Conservation (phyloP, 2,113 vertebrate genomes). For the Tinamus guttatus region DNA sequence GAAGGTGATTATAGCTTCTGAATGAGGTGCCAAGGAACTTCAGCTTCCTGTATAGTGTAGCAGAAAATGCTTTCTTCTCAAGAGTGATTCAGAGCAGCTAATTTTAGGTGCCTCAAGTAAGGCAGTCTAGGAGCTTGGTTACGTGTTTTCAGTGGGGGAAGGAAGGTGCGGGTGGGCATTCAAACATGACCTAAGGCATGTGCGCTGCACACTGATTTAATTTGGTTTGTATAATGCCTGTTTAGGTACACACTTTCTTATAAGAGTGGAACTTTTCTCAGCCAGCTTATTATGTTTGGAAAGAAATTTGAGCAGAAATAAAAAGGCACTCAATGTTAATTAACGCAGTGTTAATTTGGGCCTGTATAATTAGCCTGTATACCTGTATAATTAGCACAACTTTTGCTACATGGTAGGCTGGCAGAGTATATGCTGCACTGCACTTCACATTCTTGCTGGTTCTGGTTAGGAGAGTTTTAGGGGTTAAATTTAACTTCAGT, state of each 20-base stretch:
- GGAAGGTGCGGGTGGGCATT: neutral
- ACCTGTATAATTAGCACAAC: neutral
- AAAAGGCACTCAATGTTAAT: neutral
- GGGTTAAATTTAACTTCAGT: neutral
- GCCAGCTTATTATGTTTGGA: neutral
- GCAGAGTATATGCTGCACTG: neutral
- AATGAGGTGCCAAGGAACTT: constrained; percentile 2
- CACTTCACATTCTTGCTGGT: neutral
- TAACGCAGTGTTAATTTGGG: neutral
- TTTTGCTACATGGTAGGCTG: neutral
- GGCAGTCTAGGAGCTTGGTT: constrained; percentile 7
- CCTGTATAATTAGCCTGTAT: too few relatives aligned
- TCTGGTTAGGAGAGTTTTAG: neutral
- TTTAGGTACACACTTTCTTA: neutral
- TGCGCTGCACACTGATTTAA: neutral
- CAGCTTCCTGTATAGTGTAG: constrained; percentile 15
- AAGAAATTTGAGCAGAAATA: neutral
- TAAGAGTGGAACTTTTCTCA: neutral
- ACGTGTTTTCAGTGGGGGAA: neutral
- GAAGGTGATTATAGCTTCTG: neutral
- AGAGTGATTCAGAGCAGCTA: constrained; percentile 44
- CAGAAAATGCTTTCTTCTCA: constrained; percentile 39
- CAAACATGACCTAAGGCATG: neutral
- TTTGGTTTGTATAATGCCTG: neutral
- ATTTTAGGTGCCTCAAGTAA: constrained; percentile 60